Evolutionary conservation across 1,140 invertebrate genomes (phyloP).

Genomic region (Venturia canescens): DNA sequence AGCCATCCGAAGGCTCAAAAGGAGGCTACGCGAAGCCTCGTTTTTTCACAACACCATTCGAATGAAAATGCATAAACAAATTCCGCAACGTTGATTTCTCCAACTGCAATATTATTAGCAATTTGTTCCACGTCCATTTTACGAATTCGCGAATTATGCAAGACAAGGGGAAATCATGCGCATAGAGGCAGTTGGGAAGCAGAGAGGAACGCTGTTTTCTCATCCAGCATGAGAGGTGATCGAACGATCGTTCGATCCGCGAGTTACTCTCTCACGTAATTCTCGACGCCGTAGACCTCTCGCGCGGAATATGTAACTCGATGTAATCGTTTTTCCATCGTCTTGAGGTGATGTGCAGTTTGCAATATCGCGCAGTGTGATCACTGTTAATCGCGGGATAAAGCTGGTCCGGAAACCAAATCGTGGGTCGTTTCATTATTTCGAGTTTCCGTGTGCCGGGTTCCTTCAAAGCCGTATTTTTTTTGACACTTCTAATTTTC

Average conservation of each 20-base stretch:
- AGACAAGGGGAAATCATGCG: constrained; percentile 13
- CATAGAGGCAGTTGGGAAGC: background rate
- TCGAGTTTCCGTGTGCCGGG: no score
- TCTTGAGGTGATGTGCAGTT: background rate
- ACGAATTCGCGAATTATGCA: constrained; percentile 23
- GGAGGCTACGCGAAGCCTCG: no score
- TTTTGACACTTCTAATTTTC: background rate
- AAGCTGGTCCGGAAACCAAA: background rate
- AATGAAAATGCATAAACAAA: background rate
- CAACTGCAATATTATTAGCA: background rate
- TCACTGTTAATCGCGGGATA: background rate
- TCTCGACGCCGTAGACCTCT: background rate
- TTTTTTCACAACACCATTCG: background rate
- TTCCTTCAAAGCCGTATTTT: no score
- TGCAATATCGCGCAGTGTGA: constrained; percentile 16
- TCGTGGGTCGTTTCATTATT: background rate
- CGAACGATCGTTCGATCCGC: constrained; percentile 28
- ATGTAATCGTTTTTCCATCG: background rate
- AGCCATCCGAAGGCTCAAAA: no score
- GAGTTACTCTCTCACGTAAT: constrained; percentile 34
- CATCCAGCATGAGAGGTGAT: constrained; percentile 5
- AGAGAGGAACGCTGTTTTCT: constrained; percentile 10
- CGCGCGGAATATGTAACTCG: constrained; percentile 17
- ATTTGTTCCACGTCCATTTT: background rate
- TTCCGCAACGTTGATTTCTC: background rate